Evolutionary conservation across 1,140 invertebrate genomes (phyloP), one percentile per base, ranked within the genome.

Genomic region (Bombus pascuorum): DNA sequence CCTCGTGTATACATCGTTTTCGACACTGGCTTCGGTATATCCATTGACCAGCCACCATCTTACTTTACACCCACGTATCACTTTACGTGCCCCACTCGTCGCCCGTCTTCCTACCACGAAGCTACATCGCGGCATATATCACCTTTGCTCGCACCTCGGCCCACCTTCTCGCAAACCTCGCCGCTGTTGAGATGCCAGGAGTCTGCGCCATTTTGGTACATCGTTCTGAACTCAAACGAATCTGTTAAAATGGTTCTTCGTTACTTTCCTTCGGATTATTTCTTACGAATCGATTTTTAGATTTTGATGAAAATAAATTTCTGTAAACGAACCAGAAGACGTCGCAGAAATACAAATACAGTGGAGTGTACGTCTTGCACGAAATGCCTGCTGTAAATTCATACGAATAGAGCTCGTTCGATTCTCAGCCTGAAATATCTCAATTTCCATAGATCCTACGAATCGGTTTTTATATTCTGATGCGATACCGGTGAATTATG

Each of bases 21-120:
- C 47, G 44, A 39, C 25, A 47, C 86, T 87, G 85, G 89, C 89
- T 34, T 18, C 13, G 74, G 81, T 78, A 22, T 34, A 86, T 72
- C 83, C 86, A 83, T 85, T 87, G 84, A 85, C 70, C 81, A 85
- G 75, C 92, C 93, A 92, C 93, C 92, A 94, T 95, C 94, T 94
- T 94, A 93, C 90, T 95, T 93, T 89, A 87, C 93, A 93, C 92
- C 93, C 93, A 94, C 93, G 91, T 93, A 92, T 93, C 94, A 92
- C 93, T 93, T 95, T 90, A 93, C 88, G 73, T 86, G 83, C 86
- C 92, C 92, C 89, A 86, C 87, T 88, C 84, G 78, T 25, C 28
- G 82, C 87, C 68, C 44, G 57, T 66, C 80, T 87, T 91, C 91
- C 91, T 91, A 87, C 89, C 90, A 86, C 87, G 85, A 81, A 77